Percentiles rank a stretch among this genome's conserved stretches.
Evolutionary conservation across 2,888 invertebrate genomes (phyloP).

Genomic region (Meliscaeva auricollis): DNA sequence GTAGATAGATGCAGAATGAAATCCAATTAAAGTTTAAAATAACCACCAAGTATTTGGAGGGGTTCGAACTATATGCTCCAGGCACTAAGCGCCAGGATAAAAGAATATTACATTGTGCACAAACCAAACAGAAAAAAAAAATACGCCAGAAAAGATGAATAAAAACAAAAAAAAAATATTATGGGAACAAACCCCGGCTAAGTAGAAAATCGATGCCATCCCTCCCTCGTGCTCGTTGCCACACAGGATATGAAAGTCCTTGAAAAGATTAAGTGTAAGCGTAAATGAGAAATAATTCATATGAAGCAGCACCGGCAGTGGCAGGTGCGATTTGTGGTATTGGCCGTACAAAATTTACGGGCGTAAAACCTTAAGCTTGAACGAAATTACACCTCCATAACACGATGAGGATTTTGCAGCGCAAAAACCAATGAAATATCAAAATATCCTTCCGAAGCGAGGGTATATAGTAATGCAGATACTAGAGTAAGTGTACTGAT

Average conservation of each 20-base stretch:
- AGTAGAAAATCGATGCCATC: slow-evolving; percentile 39
- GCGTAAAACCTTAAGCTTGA: slow-evolving; percentile 24
- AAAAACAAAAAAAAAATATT: not conserved
- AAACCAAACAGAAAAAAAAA: no score
- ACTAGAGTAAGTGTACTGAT: not conserved
- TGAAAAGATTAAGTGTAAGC: slow-evolving; percentile 54
- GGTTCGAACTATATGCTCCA: not conserved
- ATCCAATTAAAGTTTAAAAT: slow-evolving; percentile 70
- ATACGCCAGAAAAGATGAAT: not conserved
- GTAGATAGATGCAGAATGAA: slow-evolving; percentile 6
- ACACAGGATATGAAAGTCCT: slow-evolving; percentile 39
- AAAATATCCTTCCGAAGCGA: slow-evolving; percentile 31
- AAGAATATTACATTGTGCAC: slow-evolving; percentile 16
- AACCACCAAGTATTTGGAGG: slow-evolving; percentile 29
- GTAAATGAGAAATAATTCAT: slow-evolving; percentile 70
- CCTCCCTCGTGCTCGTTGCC: not conserved
- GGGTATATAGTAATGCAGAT: slow-evolving; percentile 5
- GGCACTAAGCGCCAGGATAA: slow-evolving; percentile 1
- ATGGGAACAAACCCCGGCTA: slow-evolving; percentile 25
- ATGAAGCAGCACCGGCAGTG: slow-evolving; percentile 28
- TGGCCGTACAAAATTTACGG: slow-evolving; percentile 45
- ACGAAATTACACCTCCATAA: slow-evolving; percentile 39
- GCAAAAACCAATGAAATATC: slow-evolving; percentile 53
- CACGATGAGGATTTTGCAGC: slow-evolving; percentile 27
- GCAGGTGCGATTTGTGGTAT: slow-evolving; percentile 57